A percentile compares a stretch with the other conserved stretches of the same genome.
Evolutionary conservation across 2,888 invertebrate genomes (phyloP).

Genomic region (Pycnomerus fuliginosus): DNA sequence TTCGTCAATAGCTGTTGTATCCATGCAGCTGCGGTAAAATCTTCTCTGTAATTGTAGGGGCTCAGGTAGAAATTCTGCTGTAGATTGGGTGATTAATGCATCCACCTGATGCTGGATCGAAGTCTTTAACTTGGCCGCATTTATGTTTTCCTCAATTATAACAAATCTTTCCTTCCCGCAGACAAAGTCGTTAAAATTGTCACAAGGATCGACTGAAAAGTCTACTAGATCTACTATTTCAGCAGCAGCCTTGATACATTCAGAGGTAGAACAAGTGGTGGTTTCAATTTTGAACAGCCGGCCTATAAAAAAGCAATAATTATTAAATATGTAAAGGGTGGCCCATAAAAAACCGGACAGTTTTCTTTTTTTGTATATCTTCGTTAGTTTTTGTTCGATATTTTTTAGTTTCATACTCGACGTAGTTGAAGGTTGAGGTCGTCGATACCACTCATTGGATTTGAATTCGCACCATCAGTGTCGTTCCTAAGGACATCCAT

Average conservation of each 20-base stretch:
- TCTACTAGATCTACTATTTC: constrained; percentile 68
- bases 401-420: too few relatives aligned
- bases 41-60: constrained; percentile 26
- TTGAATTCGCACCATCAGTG: too few relatives aligned
- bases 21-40: constrained; percentile 36
- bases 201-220: constrained; percentile 67
- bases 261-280: not conserved
- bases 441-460: too few relatives aligned
- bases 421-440: too few relatives aligned
- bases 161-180: constrained; percentile 73
- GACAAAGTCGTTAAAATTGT: constrained; percentile 74
- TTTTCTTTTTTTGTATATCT: too few relatives aligned
- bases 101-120: constrained; percentile 30
- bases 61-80: constrained; percentile 3
- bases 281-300: not conserved
- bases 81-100: constrained; percentile 26
- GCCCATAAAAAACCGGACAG: too few relatives aligned
- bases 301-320: not conserved
- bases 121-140: constrained; percentile 18
- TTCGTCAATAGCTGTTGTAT: constrained; percentile 28
- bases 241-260: constrained; percentile 60
- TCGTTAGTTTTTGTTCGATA: too few relatives aligned
- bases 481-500: too few relatives aligned
- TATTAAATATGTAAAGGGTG: too few relatives aligned
- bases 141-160: constrained; percentile 49